Evolutionary conservation across 2,113 vertebrate species (phyloP), one percentile per base, ranked within the genome.

Genomic region (Nannobrachium achirus): DNA sequence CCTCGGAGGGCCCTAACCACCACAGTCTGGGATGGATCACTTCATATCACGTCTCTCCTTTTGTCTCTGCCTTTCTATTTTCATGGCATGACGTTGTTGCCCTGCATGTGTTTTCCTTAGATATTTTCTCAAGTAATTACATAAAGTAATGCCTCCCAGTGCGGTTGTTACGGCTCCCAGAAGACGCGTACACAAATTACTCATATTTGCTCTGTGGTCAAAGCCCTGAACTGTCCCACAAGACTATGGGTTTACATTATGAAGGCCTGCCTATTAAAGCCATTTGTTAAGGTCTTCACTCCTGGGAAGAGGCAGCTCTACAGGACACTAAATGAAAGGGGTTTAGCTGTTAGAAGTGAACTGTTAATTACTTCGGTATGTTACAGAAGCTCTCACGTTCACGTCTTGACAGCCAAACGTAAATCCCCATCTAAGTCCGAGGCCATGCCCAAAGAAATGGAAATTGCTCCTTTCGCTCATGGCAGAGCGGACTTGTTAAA

Each of bases 241-340:
- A 88, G 89, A 83, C 78, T 74, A 74, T 65, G 75, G 79, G 83
- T 86, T 84, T 83, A 86, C 84, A 88, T 92, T 86, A 88, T 90
- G 84, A 88, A 88, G 84, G 79, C 75, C 83, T 89, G 88, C 82
- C 90, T 90, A 91, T 92, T 92, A 91, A 91, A 92, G 68, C 75
- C 88, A 92, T 92, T 91, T 83, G 89, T 91, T 90, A 91, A 83
- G 87, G 86, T 89, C 81, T 83, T 89, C 84, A 83, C 88, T 87
- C 82, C 63, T 78, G 84, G 79, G 83, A 69, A 60, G 75, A 73
- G 65, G 62, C 63, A 75, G 73, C 82, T 79, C 71, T 7, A 44
- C 64, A 79, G 82, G 89, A 87, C 82, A 82, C 74, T 80, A 77
- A 82, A 80, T 77, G 76, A 87, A 77, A 78, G 82, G 77, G 79